Percentiles rank a stretch among this genome's conserved stretches.
phyloP scores from a whole-genome alignment of 2,888 invertebrate species.

The Leucoma salicis region DNA sequence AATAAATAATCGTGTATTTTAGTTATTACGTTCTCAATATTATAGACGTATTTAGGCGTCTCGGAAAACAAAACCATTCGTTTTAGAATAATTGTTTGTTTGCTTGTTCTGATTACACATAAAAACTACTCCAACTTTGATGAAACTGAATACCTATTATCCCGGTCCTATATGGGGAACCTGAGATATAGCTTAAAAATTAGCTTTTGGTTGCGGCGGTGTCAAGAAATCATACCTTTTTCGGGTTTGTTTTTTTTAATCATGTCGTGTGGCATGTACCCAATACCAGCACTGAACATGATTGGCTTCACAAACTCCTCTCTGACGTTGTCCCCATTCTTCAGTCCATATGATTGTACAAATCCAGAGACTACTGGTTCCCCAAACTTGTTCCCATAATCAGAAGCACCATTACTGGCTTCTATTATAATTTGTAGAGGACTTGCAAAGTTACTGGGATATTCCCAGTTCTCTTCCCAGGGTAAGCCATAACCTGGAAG shows the following conservation, averaged over 20 bases:
- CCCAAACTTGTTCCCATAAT: constrained; percentile 99
- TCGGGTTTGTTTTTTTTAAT: constrained; percentile 88
- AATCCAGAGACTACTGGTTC: constrained; percentile 95
- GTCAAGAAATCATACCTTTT: constrained; percentile 85
- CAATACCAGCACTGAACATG: constrained; percentile 99
- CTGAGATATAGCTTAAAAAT: no score
- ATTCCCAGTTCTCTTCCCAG: constrained; percentile 92
- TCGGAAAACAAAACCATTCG: no score
- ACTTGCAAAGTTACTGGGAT: constrained; percentile 94
- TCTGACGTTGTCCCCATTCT: constrained; percentile 84
- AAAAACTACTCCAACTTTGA: no score
- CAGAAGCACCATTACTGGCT: constrained; percentile 98
- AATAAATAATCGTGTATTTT: no score
- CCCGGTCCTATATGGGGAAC: no score
- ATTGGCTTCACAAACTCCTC: constrained; percentile 99
- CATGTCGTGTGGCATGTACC: constrained; percentile 92
- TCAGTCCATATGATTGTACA: constrained; percentile 93
- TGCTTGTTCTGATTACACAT: no score
- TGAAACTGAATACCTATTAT: no score
- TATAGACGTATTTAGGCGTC: no score
- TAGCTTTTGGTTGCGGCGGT: no score
- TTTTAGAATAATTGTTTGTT: no score
- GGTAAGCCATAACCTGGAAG: constrained; percentile 88
- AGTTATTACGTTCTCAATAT: no score
- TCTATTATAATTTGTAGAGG: constrained; percentile 95